Evolutionary conservation across 2,797 vertebrate genomes (phyloP), one percentile per base, ranked within the genome.

Genomic region (Coregonus ussuriensis): DNA sequence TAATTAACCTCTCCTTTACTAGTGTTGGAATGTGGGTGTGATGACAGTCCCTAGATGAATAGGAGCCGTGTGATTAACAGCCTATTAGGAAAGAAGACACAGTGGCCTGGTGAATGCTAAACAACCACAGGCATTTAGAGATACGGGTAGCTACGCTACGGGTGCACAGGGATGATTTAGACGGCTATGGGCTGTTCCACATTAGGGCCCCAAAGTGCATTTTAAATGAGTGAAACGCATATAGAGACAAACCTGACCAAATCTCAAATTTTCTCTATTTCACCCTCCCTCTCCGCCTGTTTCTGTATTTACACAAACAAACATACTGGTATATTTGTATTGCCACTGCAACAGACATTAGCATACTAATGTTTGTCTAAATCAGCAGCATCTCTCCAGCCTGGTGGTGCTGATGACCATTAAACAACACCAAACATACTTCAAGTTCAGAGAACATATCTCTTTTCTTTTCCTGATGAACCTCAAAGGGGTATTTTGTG

Each of bases 11-110:
- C 35, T 71, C 41, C 31, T 37, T 71, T 25, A 53, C 13, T 33
- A 47, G 51, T 54, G 47, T 51, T 21, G 21, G 21, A 21, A 15
- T 6, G 70, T 4, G 47, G 16, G 13, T 72, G 13, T 53, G 47
- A 53, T 72, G 70, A 21, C 47, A 71, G 70, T 21, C 47, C 51
- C 25, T 18, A 31, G 47, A 74, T 77, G 63, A 70, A 68, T 65
- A 68, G 15, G 65, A 59, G 56, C 37, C 6, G 14, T 54, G 75
- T 66, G 74, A 79, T 76, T 65, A 79, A 67, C 63, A 66, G 47
- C 51, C 62, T 31, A 7, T 29, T 25, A 72, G 16, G 9, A 47
- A 11, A 31, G 6, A n/a, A 53, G 9, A 4, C 21, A 4, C 37
- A 6, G 29, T 21, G 4, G 13, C 72, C 21, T 0, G 52, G 14